Percentiles rank a stretch among this genome's conserved stretches.
These are phyloP conservation scores for Mugil cephalus DNA, from an alignment of 2,113 vertebrate species.

Conservation along the genomic window DNA sequence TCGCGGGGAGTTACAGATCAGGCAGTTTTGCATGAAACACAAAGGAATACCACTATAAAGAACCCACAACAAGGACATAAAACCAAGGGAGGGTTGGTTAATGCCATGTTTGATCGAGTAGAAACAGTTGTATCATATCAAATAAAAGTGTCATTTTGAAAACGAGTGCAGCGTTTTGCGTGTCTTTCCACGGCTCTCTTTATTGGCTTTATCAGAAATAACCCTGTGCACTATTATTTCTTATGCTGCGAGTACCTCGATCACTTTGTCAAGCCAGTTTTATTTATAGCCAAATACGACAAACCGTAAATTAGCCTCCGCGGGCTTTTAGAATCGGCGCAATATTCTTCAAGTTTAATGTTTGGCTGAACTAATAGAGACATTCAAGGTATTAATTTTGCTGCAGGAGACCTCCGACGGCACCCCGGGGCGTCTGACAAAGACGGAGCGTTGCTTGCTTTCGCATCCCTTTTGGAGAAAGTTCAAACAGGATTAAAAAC, in stretches of 20 bases:
- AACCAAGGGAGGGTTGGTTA: conserved; percentile 53
- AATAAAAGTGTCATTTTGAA: conserved; percentile 82
- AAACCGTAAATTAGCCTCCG: not conserved
- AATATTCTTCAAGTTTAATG: not conserved
- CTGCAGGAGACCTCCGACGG: conserved; percentile 4
- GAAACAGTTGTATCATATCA: conserved; percentile 84
- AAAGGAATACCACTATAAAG: conserved; percentile 66
- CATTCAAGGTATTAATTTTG: not conserved
- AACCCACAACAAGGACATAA: conserved; percentile 52
- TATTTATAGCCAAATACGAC: not conserved
- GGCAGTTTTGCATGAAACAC: conserved; percentile 81
- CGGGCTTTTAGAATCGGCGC: not conserved
- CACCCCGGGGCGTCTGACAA: conserved; percentile 9
- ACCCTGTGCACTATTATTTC: not conserved
- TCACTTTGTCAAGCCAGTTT: not conserved
- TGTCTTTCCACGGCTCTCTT: not conserved
- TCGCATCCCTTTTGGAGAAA: conserved; percentile 57
- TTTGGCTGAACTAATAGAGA: not conserved
- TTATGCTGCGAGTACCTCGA: not conserved
- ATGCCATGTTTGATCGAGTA: conserved; percentile 69
- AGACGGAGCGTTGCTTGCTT: conserved; percentile 55
- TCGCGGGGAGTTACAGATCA: conserved; percentile 57
- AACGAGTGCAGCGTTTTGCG: conserved; percentile 12
- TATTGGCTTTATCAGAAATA: not conserved
- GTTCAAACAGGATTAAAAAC: conserved; percentile 75